Evolutionary conservation across 2,797 vertebrate genomes (phyloP).

Genomic region (Aratinga solstitialis): DNA sequence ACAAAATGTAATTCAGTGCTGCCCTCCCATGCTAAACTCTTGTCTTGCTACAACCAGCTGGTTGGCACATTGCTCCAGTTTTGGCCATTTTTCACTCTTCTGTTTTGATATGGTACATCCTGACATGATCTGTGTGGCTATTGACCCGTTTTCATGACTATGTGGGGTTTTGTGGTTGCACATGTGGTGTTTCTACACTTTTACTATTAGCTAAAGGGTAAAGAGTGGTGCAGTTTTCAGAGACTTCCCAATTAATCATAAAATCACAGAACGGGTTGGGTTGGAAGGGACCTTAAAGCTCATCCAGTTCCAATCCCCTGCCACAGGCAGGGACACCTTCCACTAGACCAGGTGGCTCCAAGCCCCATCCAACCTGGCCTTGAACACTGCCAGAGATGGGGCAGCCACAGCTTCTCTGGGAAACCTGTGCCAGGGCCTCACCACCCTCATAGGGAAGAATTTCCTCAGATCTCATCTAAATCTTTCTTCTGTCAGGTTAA

Average conservation of each 20-base stretch:
- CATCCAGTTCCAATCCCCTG: not conserved
- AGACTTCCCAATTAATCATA: not conserved
- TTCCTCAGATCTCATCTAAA: too few species aligned
- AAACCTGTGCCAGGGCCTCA: too few species aligned
- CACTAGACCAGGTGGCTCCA: not conserved
- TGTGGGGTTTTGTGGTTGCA: not conserved
- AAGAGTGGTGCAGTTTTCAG: not conserved
- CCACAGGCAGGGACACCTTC: not conserved
- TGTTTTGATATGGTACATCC: not conserved
- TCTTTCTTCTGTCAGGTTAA: too few species aligned
- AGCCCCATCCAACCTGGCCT: not conserved
- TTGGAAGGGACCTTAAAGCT: not conserved
- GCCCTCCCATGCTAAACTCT: not conserved
- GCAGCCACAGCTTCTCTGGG: not conserved
- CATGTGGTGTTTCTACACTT: not conserved
- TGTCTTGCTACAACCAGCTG: not conserved
- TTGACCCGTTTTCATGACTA: not conserved
- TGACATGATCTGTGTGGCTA: not conserved
- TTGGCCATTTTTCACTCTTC: not conserved
- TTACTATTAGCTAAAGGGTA: not conserved
- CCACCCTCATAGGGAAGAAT: too few species aligned
- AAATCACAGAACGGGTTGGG: not conserved
- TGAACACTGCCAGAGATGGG: not conserved
- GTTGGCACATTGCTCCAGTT: not conserved
- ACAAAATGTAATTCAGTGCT: not conserved